Evolutionary conservation across 2,113 vertebrate genomes (phyloP).

Genomic region (Rhynchopsitta pachyrhyncha): DNA sequence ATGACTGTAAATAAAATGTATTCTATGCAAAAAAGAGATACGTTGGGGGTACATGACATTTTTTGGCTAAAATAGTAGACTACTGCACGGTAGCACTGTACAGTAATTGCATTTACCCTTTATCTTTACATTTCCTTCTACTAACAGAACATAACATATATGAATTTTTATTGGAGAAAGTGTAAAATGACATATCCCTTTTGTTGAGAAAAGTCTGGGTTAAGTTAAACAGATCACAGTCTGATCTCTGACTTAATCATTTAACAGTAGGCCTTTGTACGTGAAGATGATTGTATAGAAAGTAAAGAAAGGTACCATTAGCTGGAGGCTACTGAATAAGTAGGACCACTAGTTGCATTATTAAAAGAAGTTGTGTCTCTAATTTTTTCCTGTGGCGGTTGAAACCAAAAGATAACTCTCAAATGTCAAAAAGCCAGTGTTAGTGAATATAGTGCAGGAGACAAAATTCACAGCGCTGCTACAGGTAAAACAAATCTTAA

Average conservation of each 20-base stretch:
- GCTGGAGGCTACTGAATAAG: slow-evolving; percentile 59
- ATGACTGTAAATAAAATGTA: slow-evolving; percentile 1
- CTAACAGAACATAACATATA: neutral
- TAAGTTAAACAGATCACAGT: slow-evolving; percentile 44
- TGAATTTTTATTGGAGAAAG: neutral
- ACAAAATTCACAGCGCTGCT: slow-evolving; percentile 72
- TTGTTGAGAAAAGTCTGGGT: neutral
- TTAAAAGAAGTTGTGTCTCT: slow-evolving; percentile 69
- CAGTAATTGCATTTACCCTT: neutral
- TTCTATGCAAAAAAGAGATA: neutral
- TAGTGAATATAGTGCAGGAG: slow-evolving; percentile 69
- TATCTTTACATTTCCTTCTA: neutral
- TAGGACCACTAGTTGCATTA: slow-evolving; percentile 64
- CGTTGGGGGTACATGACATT: accelerated
- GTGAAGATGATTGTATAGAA: slow-evolving; percentile 12
- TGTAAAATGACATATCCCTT: neutral
- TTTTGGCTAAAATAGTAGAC: neutral
- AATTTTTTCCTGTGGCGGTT: slow-evolving; percentile 68
- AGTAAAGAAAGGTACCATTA: slow-evolving; percentile 54
- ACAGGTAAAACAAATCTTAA: slow-evolving; percentile 78
- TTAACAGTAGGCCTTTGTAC: slow-evolving; percentile 2
- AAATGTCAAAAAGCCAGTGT: slow-evolving; percentile 70
- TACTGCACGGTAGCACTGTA: neutral
- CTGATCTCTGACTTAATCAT: slow-evolving; percentile 50
- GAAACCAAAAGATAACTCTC: slow-evolving; percentile 65